Percentiles rank a stretch among this genome's conserved stretches.
Conservation (phyloP, 2,113 vertebrate genomes). For the Oreochromis tanganicae region DNA sequence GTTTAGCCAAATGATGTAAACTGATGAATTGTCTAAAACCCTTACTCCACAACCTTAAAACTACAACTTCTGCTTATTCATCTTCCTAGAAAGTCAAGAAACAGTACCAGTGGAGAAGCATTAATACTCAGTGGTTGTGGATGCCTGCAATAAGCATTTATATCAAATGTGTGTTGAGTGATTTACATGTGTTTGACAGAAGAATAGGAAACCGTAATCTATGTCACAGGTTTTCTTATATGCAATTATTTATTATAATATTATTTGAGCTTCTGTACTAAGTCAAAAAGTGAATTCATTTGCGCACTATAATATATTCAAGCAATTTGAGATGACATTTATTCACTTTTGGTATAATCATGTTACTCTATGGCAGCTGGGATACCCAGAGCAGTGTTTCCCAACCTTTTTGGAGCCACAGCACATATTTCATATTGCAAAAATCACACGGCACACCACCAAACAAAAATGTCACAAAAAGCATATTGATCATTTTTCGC, state of each 20-base stretch:
- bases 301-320: background rate
- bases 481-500: background rate
- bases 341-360: background rate
- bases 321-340: background rate
- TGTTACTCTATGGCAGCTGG: fast-evolving
- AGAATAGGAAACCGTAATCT: background rate
- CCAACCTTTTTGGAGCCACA: background rate
- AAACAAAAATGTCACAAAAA: background rate
- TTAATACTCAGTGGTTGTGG: background rate
- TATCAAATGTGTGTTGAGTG: background rate
- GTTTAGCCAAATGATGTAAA: background rate
- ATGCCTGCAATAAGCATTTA: background rate
- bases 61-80: background rate
- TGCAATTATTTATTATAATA: background rate
- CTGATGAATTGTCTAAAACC: fast-evolving
- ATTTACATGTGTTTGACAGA: background rate
- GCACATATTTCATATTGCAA: background rate
- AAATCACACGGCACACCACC: background rate
- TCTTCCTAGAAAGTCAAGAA: background rate
- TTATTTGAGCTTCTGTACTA: background rate
- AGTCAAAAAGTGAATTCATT: background rate
- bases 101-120: background rate
- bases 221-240: background rate
- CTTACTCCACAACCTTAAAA: fast-evolving
- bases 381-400: background rate